Evolutionary conservation across 1,140 invertebrate species (phyloP).

Genomic region (Drosophila kanapiae): DNA sequence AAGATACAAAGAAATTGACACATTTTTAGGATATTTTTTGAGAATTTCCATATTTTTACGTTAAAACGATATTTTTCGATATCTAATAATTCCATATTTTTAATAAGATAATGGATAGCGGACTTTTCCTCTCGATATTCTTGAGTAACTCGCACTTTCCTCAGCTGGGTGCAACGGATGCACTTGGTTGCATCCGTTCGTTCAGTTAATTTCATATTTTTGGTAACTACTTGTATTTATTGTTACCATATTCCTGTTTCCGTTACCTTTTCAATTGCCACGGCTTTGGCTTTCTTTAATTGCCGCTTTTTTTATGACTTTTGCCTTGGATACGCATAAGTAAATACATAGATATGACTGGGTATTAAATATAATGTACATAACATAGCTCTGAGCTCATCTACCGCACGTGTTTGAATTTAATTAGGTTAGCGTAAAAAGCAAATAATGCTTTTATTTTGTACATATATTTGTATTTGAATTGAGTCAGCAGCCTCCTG

Average conservation of each 20-base stretch:
- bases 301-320: slow-evolving; percentile 25
- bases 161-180: too few relatives aligned
- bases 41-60: too few relatives aligned
- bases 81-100: too few relatives aligned
- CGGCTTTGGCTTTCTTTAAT: slow-evolving; percentile 38
- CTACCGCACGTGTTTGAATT: slow-evolving; percentile 61
- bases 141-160: too few relatives aligned
- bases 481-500: slow-evolving; percentile 40
- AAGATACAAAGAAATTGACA: too few relatives aligned
- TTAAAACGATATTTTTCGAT: too few relatives aligned
- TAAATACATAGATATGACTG: slow-evolving; percentile 6
- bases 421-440: slow-evolving; percentile 60
- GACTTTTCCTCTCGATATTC: too few relatives aligned
- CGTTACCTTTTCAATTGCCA: slow-evolving; percentile 31
- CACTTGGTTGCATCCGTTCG: too few relatives aligned
- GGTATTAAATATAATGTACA: slow-evolving; percentile 2
- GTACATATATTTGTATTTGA: background rate
- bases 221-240: background rate
- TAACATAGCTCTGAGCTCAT: slow-evolving; percentile 7
- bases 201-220: background rate
- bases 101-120: too few relatives aligned
- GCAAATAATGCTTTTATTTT: slow-evolving; percentile 30
- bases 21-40: too few relatives aligned
- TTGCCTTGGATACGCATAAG: slow-evolving; percentile 26
- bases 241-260: background rate